These are phyloP conservation scores for Apostichopus japonicus DNA, from an alignment of 35 echinoderm and acorn worm species.

Conservation along the genomic window DNA sequence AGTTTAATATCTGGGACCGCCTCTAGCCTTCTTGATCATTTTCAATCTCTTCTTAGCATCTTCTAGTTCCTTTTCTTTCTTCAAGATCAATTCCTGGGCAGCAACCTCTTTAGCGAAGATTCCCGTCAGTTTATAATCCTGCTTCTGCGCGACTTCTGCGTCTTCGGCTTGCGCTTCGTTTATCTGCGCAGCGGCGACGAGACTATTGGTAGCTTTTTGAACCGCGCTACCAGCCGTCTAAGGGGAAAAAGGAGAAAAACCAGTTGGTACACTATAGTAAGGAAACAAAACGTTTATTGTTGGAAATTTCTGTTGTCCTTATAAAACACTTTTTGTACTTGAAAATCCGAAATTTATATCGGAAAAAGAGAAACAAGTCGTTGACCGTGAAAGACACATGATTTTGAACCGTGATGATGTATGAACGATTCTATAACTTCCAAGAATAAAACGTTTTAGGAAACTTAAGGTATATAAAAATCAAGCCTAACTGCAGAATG, in stretches of 20 bases:
- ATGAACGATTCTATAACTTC: no score
- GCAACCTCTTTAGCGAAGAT: conserved; percentile 49
- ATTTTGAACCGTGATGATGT: no score
- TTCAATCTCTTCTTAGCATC: conserved; percentile 32
- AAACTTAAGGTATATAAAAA: no score
- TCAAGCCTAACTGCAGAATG: no score
- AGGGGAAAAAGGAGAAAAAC: not conserved
- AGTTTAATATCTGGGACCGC: not conserved
- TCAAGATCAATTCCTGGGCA: conserved; percentile 39
- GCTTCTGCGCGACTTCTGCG: conserved; percentile 2
- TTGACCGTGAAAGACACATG: no score
- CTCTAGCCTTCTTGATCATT: conserved; percentile 47
- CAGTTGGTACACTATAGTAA: no score
- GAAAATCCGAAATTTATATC: no score
- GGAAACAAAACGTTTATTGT: no score
- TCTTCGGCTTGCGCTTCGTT: conserved; percentile 44
- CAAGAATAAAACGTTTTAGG: no score
- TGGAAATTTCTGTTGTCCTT: no score
- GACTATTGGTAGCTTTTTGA: conserved; percentile 28
- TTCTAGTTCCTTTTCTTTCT: conserved; percentile 46
- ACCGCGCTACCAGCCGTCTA: conserved; percentile 7
- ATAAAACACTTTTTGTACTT: no score
- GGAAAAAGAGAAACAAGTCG: no score
- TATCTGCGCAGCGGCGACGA: conserved; percentile 7
- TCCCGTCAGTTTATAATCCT: conserved; percentile 27